Percentiles rank a stretch among this genome's conserved stretches.
phyloP scores from a whole-genome alignment of 2,888 invertebrate species.

The Myathropa florea region DNA sequence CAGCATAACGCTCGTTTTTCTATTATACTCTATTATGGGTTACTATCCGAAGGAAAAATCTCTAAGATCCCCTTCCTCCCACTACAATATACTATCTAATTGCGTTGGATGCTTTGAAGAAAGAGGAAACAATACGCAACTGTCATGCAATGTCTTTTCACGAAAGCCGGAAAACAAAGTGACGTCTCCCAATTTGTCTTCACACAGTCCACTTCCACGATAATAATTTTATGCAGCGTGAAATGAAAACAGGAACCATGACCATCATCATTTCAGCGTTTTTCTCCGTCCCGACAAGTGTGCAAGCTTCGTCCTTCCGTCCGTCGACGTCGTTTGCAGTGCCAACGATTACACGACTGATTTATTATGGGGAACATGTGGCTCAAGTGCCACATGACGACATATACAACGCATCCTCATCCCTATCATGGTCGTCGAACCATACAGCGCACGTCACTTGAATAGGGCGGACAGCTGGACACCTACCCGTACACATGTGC shows the following conservation, averaged over 20 bases:
- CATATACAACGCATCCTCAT: conserved; percentile 10
- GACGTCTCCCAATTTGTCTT: conserved; percentile 53
- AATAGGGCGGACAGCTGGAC: conserved; percentile 64
- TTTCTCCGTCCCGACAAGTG: conserved; percentile 57
- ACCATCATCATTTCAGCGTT: conserved; percentile 40
- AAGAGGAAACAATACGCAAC: not conserved
- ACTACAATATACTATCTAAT: no score
- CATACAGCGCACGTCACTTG: conserved; percentile 58
- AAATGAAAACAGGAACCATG: conserved; percentile 61
- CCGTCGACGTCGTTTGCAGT: conserved; percentile 4
- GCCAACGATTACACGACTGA: conserved; percentile 58
- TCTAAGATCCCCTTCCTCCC: no score
- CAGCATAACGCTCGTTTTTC: no score
- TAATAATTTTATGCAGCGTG: conserved; percentile 66
- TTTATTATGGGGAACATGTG: conserved; percentile 68
- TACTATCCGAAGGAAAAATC: no score
- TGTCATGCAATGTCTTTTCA: conserved; percentile 7
- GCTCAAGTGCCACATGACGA: conserved; percentile 64
- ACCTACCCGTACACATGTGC: conserved; percentile 34
- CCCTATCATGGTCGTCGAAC: conserved; percentile 21
- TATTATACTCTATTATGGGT: no score
- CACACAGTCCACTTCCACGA: not conserved
- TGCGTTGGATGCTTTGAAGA: not conserved
- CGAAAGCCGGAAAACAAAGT: conserved; percentile 42
- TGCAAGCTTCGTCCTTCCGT: not conserved